phyloP scores from a whole-genome alignment of 2,113 vertebrate species.

The Callospermophilus lateralis region DNA sequence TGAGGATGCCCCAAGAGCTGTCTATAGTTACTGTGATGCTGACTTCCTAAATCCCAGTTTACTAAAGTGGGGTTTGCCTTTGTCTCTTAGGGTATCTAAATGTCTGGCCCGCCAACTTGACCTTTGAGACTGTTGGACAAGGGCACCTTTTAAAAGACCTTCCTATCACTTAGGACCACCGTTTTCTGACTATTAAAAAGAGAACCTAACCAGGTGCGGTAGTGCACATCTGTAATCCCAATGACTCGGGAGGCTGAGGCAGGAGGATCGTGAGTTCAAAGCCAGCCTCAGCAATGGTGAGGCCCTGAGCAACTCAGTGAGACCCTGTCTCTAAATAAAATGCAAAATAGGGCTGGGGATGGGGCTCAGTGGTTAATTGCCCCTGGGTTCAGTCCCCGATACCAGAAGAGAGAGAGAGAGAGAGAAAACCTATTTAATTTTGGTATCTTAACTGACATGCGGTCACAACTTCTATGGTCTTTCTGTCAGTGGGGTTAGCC shows the following conservation, averaged over 20 bases:
- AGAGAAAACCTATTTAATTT: background rate
- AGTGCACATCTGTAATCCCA: too few relatives aligned
- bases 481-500: background rate
- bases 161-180: background rate
- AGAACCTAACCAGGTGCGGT: background rate
- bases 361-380: too few relatives aligned
- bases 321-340: too few relatives aligned
- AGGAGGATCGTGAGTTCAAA: too few relatives aligned
- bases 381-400: too few relatives aligned
- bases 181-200: constrained; percentile 2
- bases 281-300: too few relatives aligned
- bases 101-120: background rate
- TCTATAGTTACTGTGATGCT: background rate
- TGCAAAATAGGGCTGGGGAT: too few relatives aligned
- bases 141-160: background rate
- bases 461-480: background rate
- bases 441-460: background rate
- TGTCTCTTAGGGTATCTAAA: constrained; percentile 24
- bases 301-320: too few relatives aligned
- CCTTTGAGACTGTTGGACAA: constrained; percentile 42
- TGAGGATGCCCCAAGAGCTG: background rate
- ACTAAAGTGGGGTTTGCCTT: background rate
- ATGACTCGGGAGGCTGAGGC: too few relatives aligned
- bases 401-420: too few relatives aligned
- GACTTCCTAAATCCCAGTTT: background rate